phyloP scores from a whole-genome alignment of 92 coral and sea anemone species.

The Scolanthus callimorphus region DNA sequence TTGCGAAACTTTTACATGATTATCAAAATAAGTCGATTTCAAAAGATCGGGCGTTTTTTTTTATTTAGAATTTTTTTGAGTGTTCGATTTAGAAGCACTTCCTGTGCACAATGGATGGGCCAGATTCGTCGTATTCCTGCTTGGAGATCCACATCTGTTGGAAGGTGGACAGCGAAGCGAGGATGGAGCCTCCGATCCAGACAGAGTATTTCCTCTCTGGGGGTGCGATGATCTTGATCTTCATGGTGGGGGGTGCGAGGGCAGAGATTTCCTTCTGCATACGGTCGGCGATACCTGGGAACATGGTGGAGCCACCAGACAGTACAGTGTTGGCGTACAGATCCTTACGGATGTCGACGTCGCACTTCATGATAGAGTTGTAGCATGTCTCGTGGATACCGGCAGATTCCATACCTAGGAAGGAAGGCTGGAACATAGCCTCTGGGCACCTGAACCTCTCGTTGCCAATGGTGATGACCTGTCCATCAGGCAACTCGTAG shows the following conservation, averaged over 20 bases:
- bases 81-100: conserved; percentile 56
- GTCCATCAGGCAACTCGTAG: conserved; percentile 64
- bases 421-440: conserved; percentile 71
- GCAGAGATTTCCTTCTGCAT: conserved; percentile 88
- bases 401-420: conserved; percentile 84
- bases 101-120: conserved; percentile 83
- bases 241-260: conserved; percentile 81
- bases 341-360: conserved; percentile 96
- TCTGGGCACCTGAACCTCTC: conserved; percentile 86
- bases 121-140: conserved; percentile 96
- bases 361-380: conserved; percentile 98
- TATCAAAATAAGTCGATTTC: background rate
- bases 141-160: conserved; percentile 82
- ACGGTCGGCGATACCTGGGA: conserved; percentile 93
- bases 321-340: conserved; percentile 89
- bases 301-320: conserved; percentile 96
- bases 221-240: conserved; percentile 77
- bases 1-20: no score
- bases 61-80: background rate
- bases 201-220: conserved; percentile 81
- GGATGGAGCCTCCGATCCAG: conserved; percentile 83
- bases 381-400: conserved; percentile 89
- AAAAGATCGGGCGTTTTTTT: background rate
- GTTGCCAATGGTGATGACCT: conserved; percentile 66
- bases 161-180: conserved; percentile 66